Percentiles rank a stretch among this genome's conserved stretches.
Conservation (phyloP, 2,797 vertebrate genomes). For the Malurus leucopterus region DNA sequence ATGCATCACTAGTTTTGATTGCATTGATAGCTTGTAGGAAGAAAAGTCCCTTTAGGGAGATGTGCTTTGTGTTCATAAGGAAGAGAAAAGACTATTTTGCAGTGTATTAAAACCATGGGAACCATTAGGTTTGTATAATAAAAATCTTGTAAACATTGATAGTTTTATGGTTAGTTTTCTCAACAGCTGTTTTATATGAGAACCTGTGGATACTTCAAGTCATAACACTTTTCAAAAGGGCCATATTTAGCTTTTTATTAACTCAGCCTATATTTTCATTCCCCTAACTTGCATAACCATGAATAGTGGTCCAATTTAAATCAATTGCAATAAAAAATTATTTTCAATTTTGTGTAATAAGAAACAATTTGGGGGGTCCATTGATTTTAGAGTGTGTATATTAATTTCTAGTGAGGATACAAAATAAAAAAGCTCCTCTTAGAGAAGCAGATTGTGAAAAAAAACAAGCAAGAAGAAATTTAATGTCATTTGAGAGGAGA, state of each 20-base stretch:
- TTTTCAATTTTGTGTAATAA: slow-evolving; percentile 3
- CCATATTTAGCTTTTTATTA: not conserved
- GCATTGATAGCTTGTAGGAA: slow-evolving; percentile 13
- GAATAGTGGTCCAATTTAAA: not conserved
- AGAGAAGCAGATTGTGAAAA: not conserved
- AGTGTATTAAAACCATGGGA: slow-evolving; percentile 20
- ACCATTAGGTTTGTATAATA: slow-evolving; percentile 14
- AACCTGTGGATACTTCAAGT: not conserved
- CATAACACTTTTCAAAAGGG: not conserved
- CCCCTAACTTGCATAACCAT: not conserved
- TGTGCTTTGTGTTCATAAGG: slow-evolving; percentile 15
- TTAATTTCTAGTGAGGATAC: not conserved
- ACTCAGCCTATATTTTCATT: not conserved
- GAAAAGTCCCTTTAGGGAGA: not conserved
- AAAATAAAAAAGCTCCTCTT: not conserved
- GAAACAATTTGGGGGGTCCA: not conserved
- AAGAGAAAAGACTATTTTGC: slow-evolving; percentile 3
- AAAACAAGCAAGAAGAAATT: not conserved
- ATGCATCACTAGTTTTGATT: slow-evolving; percentile 54
- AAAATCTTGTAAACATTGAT: slow-evolving; percentile 50
- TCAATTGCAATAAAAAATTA: not conserved
- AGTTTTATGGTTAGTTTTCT: slow-evolving; percentile 35
- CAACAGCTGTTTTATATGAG: slow-evolving; percentile 5
- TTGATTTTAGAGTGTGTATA: not conserved
- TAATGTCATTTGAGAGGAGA: not conserved